Base-by-base conservation (phyloP, 2,888 invertebrate genomes). In the Cheilosia impressa region DNA sequence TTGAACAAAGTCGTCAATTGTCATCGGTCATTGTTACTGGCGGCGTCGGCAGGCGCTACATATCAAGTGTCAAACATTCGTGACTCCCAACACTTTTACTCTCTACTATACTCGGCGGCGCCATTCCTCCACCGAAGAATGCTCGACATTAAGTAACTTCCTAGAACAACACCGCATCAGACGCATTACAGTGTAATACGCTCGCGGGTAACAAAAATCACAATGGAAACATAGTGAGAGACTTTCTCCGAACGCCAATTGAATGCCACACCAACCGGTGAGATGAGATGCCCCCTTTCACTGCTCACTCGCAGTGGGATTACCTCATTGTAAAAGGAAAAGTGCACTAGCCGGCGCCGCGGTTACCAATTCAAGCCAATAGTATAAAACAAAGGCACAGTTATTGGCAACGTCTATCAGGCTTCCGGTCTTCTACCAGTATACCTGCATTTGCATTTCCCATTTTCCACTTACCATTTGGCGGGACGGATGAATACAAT, bases 61-160 rank as follows among this genome's bases (percentile, higher is more conserved):
- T 63, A 72, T 58, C 65, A 58, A 52, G 27, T 78, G 71, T 71
- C 78, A 41, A 57, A 27, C 50, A 55, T 47, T 78, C 69, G 69
- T 79, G 65, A 72, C 41, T 65, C 55, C n/a, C 65, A 47, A 71
- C 75, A 76, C 84, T 84, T 66, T 84, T 80, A 76, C 79, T 80
- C 47, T 80, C 60, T 31, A 22, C 60, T 22, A 27, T 10, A 24
- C 22, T 27, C 13, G 52, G 5, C 27, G 52, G 53, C 62, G 31
- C 22, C 22, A 60, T 58, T 47, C 38, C 69, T 58, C 31, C 15
- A 41, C 4, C n/a, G 15, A 57, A 57, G 38, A 43, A 34, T 58
- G 24, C 47, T 68, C 41, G 38, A 73, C 34, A 38, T 50, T 24
- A 19, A 62, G 58, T 57, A 17, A 71, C 58, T 82, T 65, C 71